These are phyloP conservation scores for Fulmarus glacialis DNA, from an alignment of 2,113 vertebrate genomes.

Conservation along the genomic window DNA sequence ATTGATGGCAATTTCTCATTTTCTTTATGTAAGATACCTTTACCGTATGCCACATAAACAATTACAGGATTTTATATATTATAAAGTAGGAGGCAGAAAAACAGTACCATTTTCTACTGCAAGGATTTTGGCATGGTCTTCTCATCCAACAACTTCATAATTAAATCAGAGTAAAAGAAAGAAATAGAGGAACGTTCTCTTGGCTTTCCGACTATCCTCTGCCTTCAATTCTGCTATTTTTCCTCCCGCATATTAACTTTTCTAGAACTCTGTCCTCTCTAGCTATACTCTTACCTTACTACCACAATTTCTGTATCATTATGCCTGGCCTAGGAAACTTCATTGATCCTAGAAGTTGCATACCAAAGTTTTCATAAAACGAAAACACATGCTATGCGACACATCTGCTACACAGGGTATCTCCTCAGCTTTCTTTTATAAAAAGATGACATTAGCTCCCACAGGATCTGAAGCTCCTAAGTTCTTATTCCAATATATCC, in stretches of 20 bases:
- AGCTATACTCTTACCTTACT: not conserved
- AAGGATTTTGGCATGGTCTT: not conserved
- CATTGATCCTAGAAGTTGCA: not conserved
- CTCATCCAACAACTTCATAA: not conserved
- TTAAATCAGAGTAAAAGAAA: not conserved
- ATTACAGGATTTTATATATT: not conserved
- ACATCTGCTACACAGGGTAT: not conserved
- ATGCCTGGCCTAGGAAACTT: not conserved
- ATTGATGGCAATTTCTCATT: not conserved
- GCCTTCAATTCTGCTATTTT: not conserved
- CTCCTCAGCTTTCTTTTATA: not conserved
- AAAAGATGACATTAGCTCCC: not conserved
- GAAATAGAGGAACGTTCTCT: not conserved
- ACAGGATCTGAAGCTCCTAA: not conserved
- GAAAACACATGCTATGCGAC: not conserved
- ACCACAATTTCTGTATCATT: not conserved
- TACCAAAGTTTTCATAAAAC: not conserved
- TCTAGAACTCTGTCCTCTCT: not conserved
- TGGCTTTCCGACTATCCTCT: not conserved
- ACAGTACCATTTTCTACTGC: not conserved
- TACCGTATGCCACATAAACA: not conserved
- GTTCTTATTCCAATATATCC: not conserved
- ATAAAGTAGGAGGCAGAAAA: not conserved
- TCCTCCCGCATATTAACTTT: fast-evolving
- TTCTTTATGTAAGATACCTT: not conserved